These are phyloP conservation scores for Helicolenus hilgendorfi DNA, from an alignment of 2,797 vertebrate species.

Conservation along the genomic window DNA sequence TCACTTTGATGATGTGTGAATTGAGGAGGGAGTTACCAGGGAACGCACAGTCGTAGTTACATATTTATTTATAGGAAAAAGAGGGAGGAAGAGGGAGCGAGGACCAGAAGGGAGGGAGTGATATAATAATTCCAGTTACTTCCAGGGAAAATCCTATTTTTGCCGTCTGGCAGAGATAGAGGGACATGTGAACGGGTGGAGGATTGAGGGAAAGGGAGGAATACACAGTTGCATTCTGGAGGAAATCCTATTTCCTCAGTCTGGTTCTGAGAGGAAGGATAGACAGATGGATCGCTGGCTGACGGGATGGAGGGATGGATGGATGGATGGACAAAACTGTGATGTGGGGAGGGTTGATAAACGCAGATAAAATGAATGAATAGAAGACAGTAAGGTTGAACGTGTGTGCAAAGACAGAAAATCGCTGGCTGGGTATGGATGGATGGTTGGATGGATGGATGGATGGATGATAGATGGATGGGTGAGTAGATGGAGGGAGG, in stretches of 20 bases:
- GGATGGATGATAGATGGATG: conserved; percentile 32
- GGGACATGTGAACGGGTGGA: conserved; percentile 60
- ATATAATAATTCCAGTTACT: conserved; percentile 78
- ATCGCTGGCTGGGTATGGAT: background rate
- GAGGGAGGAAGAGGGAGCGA: background rate
- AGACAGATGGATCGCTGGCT: conserved; percentile 33
- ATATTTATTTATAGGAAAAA: conserved; percentile 59
- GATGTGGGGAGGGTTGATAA: background rate
- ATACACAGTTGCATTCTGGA: conserved; percentile 57
- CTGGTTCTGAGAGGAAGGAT: conserved; percentile 37
- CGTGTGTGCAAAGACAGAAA: background rate
- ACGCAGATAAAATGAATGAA: background rate
- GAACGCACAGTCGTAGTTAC: conserved; percentile 43
- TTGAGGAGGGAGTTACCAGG: conserved; percentile 25
- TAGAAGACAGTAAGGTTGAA: background rate
- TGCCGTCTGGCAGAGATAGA: conserved; percentile 74
- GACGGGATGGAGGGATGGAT: background rate
- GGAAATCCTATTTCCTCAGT: conserved; percentile 71
- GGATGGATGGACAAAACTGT: background rate
- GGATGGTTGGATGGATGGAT: background rate
- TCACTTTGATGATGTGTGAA: conserved; percentile 47
- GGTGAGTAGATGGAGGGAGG: conserved; percentile 23
- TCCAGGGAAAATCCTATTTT: conserved; percentile 80
- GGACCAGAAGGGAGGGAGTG: conserved; percentile 25
- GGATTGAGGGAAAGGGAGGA: conserved; percentile 59